A percentile compares a stretch with the other conserved stretches of the same genome.
These are phyloP conservation scores for Menidia menidia DNA, from an alignment of 2,797 vertebrate species.

Conservation along the genomic window DNA sequence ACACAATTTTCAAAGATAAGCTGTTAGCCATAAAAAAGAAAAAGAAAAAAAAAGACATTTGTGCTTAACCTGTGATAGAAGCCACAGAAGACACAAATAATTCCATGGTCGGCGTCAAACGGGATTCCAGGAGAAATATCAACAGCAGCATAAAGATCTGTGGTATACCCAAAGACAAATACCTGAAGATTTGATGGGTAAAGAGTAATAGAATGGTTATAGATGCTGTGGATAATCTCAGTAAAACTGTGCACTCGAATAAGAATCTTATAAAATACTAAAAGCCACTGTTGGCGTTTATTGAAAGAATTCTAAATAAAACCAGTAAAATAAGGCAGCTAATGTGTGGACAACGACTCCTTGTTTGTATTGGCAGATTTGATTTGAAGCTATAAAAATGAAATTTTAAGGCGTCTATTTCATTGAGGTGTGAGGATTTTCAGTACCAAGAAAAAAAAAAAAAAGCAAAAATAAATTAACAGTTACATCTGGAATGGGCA, in stretches of 20 bases:
- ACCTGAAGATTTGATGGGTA: constrained; percentile 14
- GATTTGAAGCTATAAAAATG: constrained; percentile 32
- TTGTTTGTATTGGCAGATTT: constrained; percentile 55
- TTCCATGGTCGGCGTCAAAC: constrained; percentile 18
- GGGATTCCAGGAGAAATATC: not conserved
- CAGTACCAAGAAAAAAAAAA: constrained; percentile 4
- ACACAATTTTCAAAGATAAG: not conserved
- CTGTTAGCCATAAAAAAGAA: too few relatives aligned
- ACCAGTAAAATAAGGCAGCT: constrained; percentile 62
- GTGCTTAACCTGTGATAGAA: constrained; percentile 15
- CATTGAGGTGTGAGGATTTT: constrained; percentile 44
- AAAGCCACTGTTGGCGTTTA: constrained; percentile 37
- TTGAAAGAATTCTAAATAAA: constrained; percentile 32
- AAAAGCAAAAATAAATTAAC: constrained; percentile 11
- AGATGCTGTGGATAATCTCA: constrained; percentile 27
- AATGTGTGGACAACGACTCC: constrained; percentile 31
- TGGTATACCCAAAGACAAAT: constrained; percentile 27
- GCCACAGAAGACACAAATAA: constrained; percentile 14
- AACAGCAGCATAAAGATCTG: constrained; percentile 21
- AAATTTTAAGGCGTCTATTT: constrained; percentile 67
- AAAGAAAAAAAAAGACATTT: constrained; percentile 10
- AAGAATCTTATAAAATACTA: constrained; percentile 18
- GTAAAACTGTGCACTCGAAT: constrained; percentile 10
- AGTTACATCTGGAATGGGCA: constrained; percentile 20
- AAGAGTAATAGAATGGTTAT: constrained; percentile 39